phyloP scores from a whole-genome alignment of 2,888 invertebrate genomes.

The Prosopocoilus inquinatus region DNA sequence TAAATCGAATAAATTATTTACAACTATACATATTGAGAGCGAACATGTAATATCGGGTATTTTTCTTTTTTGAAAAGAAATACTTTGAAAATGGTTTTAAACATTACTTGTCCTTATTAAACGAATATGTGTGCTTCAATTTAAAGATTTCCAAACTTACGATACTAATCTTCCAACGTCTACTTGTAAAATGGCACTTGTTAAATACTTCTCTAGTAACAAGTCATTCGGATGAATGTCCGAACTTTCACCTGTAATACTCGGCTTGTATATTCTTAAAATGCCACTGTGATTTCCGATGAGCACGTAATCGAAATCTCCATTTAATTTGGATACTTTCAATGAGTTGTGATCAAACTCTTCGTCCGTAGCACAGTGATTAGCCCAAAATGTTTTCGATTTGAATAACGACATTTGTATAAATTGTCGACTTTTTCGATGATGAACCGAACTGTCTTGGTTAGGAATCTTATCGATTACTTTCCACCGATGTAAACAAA shows the following conservation, averaged over 20 bases:
- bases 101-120: too few relatives aligned
- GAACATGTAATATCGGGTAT: too few relatives aligned
- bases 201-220: slow-evolving; percentile 74
- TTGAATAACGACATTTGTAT: slow-evolving; percentile 87
- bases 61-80: too few relatives aligned
- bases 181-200: slow-evolving; percentile 75
- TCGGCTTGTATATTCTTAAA: slow-evolving; percentile 72
- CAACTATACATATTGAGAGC: too few relatives aligned
- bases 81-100: too few relatives aligned
- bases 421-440: neutral
- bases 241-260: slow-evolving; percentile 45
- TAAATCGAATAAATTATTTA: too few relatives aligned
- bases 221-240: slow-evolving; percentile 62
- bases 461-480: slow-evolving; percentile 35
- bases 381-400: slow-evolving; percentile 85
- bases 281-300: slow-evolving; percentile 79
- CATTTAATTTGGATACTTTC: slow-evolving; percentile 53
- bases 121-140: slow-evolving; percentile 13
- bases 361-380: slow-evolving; percentile 62
- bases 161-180: slow-evolving; percentile 81
- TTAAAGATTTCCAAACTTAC: slow-evolving; percentile 56
- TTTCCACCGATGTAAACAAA: slow-evolving; percentile 29
- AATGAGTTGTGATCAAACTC: slow-evolving; percentile 55
- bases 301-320: slow-evolving; percentile 71
- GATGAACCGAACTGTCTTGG: slow-evolving; percentile 15